Evolutionary conservation across 2,113 vertebrate species (phyloP), one percentile per base, ranked within the genome.

Genomic region (Lota lota): DNA sequence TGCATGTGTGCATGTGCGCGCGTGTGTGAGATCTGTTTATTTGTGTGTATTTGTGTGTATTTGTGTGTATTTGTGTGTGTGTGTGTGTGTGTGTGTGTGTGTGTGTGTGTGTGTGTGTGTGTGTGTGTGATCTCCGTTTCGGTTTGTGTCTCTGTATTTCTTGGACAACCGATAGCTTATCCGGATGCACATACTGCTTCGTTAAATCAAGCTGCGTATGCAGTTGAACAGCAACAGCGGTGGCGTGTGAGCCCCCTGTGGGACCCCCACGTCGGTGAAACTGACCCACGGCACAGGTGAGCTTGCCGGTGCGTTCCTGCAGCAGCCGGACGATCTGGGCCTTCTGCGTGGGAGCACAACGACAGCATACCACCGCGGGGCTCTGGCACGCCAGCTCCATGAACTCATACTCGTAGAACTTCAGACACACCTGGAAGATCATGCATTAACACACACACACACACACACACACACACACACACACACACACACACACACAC

Each of bases 351-450:
- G 96, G 97, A 0, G 97, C 94, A 0, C 96, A 98, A 65, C 97
- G 93, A 75, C 97, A 99, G 91, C 97, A 99, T 28, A 99, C 94
- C 1, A 99, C 96, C 0, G 97, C 95, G 0, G 97, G 97, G 85
- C 96, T 96, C 91, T 98, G 97, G 79, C 96, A 99, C 0, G 96
- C 96, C 66, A 99, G 89, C 87, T 99, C 97, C 97, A 98, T 98
- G 85, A 99, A 97, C 86, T 99, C 97, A 0, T 92, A 97, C 87
- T 99, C 97, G 0, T 99, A 99, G 87, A 95, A 99, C 81, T 97
- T 99, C 68, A 98, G 92, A 81, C 97, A 98, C 1, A 98, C 94
- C 96, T 98, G 83, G 50, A 61, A 67, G n/a, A 33, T 4, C 28
- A 33, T 6, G 73, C 67, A 72, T 0, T 14, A 64, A 33, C 53